A percentile compares a stretch with the other conserved stretches of the same genome.
Conservation (phyloP, 2,797 vertebrate genomes). For the Cephalopachus bancanus region DNA sequence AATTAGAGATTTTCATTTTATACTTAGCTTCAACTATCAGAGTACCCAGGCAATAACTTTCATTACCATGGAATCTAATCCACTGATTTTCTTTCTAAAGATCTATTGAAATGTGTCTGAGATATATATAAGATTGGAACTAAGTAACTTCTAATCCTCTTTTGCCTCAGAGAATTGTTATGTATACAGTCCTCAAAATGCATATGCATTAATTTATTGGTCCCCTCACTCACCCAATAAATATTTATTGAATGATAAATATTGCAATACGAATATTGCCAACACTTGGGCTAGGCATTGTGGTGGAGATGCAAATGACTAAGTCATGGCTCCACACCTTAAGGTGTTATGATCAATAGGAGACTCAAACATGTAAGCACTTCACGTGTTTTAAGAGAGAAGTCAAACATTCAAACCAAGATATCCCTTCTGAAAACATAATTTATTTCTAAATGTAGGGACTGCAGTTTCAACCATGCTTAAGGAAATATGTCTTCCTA, state of each 20-base stretch:
- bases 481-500: not conserved
- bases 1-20: not conserved
- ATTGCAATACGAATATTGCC: not conserved
- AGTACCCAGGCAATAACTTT: not conserved
- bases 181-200: not conserved
- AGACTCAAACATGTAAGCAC: not conserved
- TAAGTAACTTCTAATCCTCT: not conserved
- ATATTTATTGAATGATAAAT: not conserved
- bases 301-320: not conserved
- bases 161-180: not conserved
- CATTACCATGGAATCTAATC: not conserved
- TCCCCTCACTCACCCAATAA: not conserved
- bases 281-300: not conserved
- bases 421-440: constrained; percentile 3
- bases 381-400: not conserved
- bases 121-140: not conserved
- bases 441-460: not conserved
- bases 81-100: not conserved
- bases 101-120: not conserved
- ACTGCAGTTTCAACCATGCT: not conserved
- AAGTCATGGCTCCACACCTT: not conserved
- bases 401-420: not conserved
- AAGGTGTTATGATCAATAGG: not conserved
- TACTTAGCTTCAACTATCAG: not conserved
- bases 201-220: not conserved